Base-by-base conservation (phyloP, 2,797 vertebrate genomes). In the Myotis vivesi region DNA sequence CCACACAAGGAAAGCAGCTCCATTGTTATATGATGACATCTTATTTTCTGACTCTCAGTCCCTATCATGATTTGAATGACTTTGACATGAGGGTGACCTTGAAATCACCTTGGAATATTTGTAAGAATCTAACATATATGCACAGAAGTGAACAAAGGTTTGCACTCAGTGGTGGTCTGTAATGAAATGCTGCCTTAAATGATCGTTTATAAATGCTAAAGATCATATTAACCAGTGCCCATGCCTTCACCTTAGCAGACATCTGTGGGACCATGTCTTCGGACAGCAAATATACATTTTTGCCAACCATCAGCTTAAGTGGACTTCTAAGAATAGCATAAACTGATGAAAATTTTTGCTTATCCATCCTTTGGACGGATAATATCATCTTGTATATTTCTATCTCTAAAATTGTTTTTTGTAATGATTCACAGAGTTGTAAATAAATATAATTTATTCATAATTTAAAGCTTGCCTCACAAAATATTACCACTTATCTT, bases 361-460 rank as follows among this genome's bases (percentile, higher is more conserved):
- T 97, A 90, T 94, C 64, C 71, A 87, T 91, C 87, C 97, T 92
- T 73, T 19, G 1, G 30, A 33, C 62, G 16, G 72, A 97, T 97
- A 97, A 59, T 84, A 71, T 44, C 57, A 46, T 77, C 25, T 90
- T 25, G 20, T 49, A 80, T 80, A 76, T 69, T 69, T 59, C 15
- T 76, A 19, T 33, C 36, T 90, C 46, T 51, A 38, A 91, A 59
- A 12, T 80, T 92, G 13, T 19, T 88, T 87, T 87, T 87, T 80
- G 1, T 73, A 46, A 79, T 51, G 19, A 44, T 64, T 72, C 38
- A 33, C 3, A 73, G 68, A 72, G 8, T 69, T 93, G 3, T 12
- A 76, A 38, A 59, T 68, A 92, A 71, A 68, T 41, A 68, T 28
- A 20, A 44, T 89, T 89, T 90, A 44, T 55, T 66, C 8, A 33